Percentiles rank a stretch among this genome's conserved stretches.
These are phyloP conservation scores for Bovichtus variegatus DNA, from an alignment of 2,797 vertebrate genomes.

Conservation along the genomic window DNA sequence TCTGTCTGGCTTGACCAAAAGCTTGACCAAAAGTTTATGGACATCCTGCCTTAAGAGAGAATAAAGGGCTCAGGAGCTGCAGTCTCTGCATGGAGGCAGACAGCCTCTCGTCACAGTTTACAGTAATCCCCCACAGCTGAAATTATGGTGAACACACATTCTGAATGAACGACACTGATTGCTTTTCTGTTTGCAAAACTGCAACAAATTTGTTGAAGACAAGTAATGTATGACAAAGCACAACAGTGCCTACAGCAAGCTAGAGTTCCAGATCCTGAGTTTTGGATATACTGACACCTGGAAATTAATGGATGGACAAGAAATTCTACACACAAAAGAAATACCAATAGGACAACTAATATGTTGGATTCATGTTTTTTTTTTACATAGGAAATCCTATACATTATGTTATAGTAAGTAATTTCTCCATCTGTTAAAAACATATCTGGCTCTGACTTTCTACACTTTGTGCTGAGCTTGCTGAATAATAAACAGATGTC, in stretches of 20 bases:
- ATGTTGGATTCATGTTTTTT: neutral
- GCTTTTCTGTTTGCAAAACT: slow-evolving; percentile 42
- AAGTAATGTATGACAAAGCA: slow-evolving; percentile 10
- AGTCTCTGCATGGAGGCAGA: slow-evolving; percentile 55
- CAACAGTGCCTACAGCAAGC: neutral
- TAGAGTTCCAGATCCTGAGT: neutral
- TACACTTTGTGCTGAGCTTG: slow-evolving; percentile 2
- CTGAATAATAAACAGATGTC: slow-evolving; percentile 46
- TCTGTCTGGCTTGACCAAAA: slow-evolving; percentile 72
- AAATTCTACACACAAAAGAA: neutral
- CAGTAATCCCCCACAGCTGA: slow-evolving; percentile 58
- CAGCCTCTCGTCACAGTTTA: slow-evolving; percentile 53
- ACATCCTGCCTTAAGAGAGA: slow-evolving; percentile 69
- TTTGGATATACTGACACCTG: neutral
- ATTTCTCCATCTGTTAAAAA: slow-evolving; percentile 11
- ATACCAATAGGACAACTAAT: neutral
- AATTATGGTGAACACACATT: slow-evolving; percentile 45
- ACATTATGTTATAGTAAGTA: no score
- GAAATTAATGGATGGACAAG: neutral
- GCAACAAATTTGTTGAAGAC: slow-evolving; percentile 32
- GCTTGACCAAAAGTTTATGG: slow-evolving; percentile 65
- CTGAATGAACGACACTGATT: slow-evolving; percentile 28
- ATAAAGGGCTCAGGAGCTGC: slow-evolving; percentile 42
- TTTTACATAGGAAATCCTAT: neutral
- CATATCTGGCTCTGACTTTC: slow-evolving; percentile 4